These are phyloP conservation scores for Hermodice carunculata DNA, from an alignment of 2,888 invertebrate genomes.

Conservation along the genomic window DNA sequence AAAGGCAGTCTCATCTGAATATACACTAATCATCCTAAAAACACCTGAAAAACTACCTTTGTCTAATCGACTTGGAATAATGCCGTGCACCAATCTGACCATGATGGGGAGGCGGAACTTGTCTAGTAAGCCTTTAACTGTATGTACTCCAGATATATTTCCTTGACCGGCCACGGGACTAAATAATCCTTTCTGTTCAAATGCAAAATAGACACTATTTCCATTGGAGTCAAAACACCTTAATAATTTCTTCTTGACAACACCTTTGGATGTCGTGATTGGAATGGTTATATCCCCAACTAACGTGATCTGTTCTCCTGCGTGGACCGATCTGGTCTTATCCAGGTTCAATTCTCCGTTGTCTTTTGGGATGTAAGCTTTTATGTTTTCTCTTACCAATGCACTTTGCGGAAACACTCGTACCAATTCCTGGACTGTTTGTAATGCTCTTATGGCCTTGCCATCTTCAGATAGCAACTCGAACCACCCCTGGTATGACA, in stretches of 20 bases:
- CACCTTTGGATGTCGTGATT: slow-evolving; percentile 42
- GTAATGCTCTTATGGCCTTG: slow-evolving; percentile 88
- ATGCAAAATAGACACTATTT: slow-evolving; percentile 83
- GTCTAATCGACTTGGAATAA: slow-evolving; percentile 78
- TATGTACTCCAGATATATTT: slow-evolving; percentile 95
- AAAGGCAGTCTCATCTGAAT: slow-evolving; percentile 65
- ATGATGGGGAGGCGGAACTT: slow-evolving; percentile 90
- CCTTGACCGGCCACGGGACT: slow-evolving; percentile 93
- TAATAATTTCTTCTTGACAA: slow-evolving; percentile 74
- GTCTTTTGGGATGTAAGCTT: slow-evolving; percentile 37
- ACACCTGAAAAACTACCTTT: slow-evolving; percentile 59
- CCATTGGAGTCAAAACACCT: slow-evolving; percentile 89
- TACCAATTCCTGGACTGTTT: slow-evolving; percentile 87
- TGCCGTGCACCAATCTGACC: slow-evolving; percentile 91
- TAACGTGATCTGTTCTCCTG: slow-evolving; percentile 65
- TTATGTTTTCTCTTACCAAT: slow-evolving; percentile 76
- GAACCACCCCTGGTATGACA: slow-evolving; percentile 91
- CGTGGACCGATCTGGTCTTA: slow-evolving; percentile 46
- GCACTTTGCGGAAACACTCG: slow-evolving; percentile 73
- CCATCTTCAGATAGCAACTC: slow-evolving; percentile 96
- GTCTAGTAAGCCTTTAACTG: slow-evolving; percentile 86
- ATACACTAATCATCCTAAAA: slow-evolving; percentile 62
- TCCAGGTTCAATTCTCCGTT: slow-evolving; percentile 58
- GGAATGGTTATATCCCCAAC: slow-evolving; percentile 54
- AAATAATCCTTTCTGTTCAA: slow-evolving; percentile 91